Conservation (phyloP, 2,113 vertebrate genomes). For the Petromus typicus region DNA sequence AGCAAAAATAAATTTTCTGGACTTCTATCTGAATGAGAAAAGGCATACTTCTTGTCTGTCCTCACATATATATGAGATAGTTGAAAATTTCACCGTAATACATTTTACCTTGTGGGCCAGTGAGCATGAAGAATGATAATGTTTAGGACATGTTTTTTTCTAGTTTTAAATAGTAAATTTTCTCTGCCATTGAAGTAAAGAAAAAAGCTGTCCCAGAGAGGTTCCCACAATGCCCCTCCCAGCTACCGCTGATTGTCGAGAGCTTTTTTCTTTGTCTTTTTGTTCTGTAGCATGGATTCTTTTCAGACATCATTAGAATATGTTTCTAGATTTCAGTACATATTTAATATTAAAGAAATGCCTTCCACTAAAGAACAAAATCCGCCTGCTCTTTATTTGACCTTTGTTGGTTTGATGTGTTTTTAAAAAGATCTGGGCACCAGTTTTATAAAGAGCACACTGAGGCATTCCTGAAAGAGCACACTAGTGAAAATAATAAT, state of each 20-base stretch:
- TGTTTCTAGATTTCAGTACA: conserved; percentile 61
- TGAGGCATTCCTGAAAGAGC: conserved; percentile 43
- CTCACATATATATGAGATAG: conserved; percentile 42
- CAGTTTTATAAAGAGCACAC: neutral
- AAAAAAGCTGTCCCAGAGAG: neutral
- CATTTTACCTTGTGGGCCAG: conserved; percentile 67
- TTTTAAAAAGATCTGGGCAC: conserved; percentile 58
- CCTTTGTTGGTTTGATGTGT: conserved; percentile 73
- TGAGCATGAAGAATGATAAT: conserved; percentile 61
- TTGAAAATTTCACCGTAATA: conserved; percentile 53
- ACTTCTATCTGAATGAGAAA: neutral
- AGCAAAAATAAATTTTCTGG: conserved; percentile 62
- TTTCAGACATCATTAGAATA: conserved; percentile 31
- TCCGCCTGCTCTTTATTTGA: conserved; percentile 67
- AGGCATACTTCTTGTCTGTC: conserved; percentile 40
- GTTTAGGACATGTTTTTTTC: conserved; percentile 42
- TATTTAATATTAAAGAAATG: conserved; percentile 76
- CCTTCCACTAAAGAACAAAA: conserved; percentile 58
- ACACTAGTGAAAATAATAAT: conserved; percentile 26
- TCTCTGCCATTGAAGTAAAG: conserved; percentile 3
- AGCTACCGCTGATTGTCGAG: conserved; percentile 2
- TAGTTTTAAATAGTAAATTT: neutral
- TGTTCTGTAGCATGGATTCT: conserved; percentile 25
- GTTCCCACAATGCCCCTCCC: neutral
- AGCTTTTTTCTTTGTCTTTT: conserved; percentile 33